These are phyloP conservation scores for Gobio occitaniae DNA, from an alignment of 2,797 vertebrate species.

Conservation along the genomic window DNA sequence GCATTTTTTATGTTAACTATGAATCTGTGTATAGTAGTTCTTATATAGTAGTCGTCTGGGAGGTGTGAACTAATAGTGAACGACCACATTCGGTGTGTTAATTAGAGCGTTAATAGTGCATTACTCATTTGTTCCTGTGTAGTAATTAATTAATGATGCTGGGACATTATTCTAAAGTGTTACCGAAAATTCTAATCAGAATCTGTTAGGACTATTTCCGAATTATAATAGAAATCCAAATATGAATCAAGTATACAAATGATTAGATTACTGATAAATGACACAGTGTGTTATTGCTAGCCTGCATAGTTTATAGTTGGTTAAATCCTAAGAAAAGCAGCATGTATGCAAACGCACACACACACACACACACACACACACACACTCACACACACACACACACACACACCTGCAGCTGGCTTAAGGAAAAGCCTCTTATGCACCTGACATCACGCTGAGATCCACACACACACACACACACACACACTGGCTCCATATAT, in stretches of 20 bases:
- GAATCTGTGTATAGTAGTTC: no score
- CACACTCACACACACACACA: constrained; percentile 62
- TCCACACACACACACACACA: constrained; percentile 21
- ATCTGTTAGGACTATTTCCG: neutral
- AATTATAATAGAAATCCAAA: neutral
- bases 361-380: neutral
- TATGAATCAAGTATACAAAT: neutral
- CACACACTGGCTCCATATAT: neutral
- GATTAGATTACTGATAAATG: neutral
- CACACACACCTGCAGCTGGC: constrained; percentile 61
- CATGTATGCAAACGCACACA: neutral
- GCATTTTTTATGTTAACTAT: no score
- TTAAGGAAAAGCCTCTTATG: constrained; percentile 76
- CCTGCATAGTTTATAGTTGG: neutral
- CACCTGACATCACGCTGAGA: constrained; percentile 45
- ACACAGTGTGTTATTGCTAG: neutral
- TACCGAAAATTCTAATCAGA: neutral
- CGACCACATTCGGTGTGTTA: no score
- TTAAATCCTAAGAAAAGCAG: constrained; percentile 7
- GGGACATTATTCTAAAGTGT: no score
- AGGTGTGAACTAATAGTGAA: no score
- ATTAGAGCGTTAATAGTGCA: no score
- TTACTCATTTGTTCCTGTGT: no score
- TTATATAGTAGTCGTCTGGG: no score
- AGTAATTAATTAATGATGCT: no score